Percentiles rank a stretch among this genome's conserved stretches.
Evolutionary conservation across 2,797 vertebrate genomes (phyloP).

Genomic region (Galago senegalensis): DNA sequence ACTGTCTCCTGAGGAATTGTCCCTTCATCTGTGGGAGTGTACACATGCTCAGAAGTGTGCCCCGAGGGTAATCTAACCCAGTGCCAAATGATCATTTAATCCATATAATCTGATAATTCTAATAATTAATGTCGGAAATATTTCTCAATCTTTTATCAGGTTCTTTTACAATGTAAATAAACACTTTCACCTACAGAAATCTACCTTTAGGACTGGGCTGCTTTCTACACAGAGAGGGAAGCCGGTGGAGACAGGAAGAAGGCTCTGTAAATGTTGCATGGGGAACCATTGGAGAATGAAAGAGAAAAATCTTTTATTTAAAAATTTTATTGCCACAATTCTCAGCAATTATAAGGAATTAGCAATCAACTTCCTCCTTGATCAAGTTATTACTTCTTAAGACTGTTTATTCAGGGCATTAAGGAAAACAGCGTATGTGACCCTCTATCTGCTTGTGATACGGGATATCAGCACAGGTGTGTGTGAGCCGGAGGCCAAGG

Average conservation of each 20-base stretch:
- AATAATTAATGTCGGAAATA: not conserved
- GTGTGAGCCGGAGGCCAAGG: not conserved
- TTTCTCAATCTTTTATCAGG: constrained; percentile 54
- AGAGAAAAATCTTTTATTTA: not conserved
- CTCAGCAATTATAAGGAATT: not conserved
- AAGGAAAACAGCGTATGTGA: not conserved
- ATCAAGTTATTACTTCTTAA: not conserved
- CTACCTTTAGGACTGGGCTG: not conserved
- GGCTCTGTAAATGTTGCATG: not conserved
- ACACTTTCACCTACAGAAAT: constrained; percentile 24
- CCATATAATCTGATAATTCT: not conserved
- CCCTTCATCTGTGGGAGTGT: not conserved
- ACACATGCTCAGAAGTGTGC: not conserved
- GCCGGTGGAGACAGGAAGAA: too few species aligned
- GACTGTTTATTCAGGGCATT: not conserved
- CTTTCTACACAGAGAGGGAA: not conserved
- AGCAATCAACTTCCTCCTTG: constrained; percentile 15
- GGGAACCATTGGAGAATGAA: not conserved
- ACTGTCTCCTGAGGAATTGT: not conserved
- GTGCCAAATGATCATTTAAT: not conserved
- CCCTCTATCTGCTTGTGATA: not conserved
- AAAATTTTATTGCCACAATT: not conserved
- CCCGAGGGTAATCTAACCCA: not conserved
- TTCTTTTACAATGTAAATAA: constrained; percentile 29
- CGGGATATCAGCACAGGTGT: not conserved